Evolutionary conservation across 2,113 vertebrate species (phyloP), one percentile per base, ranked within the genome.

Genomic region (Myotis brandtii): DNA sequence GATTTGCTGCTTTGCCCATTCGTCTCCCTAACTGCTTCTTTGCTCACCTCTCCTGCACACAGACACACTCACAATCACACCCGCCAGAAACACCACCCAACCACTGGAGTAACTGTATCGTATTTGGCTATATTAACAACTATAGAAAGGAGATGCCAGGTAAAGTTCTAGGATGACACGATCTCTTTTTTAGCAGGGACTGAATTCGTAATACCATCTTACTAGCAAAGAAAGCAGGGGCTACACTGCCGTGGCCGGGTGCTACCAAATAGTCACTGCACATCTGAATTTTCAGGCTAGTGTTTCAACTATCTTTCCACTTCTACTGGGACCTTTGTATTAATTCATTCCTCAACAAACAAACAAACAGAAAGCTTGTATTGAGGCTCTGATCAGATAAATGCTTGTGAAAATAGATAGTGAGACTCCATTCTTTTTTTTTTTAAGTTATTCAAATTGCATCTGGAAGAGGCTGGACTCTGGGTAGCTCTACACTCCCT

Each of bases 361-460:
- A 96, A 96, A 96, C 85, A 97, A 97, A 95, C 96, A 98, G 97
- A 54, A 76, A 97, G 97, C 93, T 98, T 97, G 97, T 94, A 97
- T 97, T 94, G 62, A 96, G 89, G 92, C 95, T 97, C 95, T 94
- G 93, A 98, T 98, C 97, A 98, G 98, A 98, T 98, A 98, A 97
- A 91, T 52, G 88, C 94, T 92, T 94, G 96, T 56, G 97, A 97
- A 98, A 98, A 98, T 86, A 96, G 97, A 98, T 91, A 98, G 97
- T 94, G 93, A 91, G 17, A 23, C 48, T 96, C 82, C 92, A 93
- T 96, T 86, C 86, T 89, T 97, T 93, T 70, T 95, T 94, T 98
- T 92, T 95, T 96, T 86, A 70, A 95, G 95, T 96, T 96, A 98
- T 92, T 97, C 5, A 48, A 97, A 97, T 66, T 95, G 37, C 25